phyloP scores from a whole-genome alignment of 2,113 vertebrate genomes.

The Calidris pygmaea region DNA sequence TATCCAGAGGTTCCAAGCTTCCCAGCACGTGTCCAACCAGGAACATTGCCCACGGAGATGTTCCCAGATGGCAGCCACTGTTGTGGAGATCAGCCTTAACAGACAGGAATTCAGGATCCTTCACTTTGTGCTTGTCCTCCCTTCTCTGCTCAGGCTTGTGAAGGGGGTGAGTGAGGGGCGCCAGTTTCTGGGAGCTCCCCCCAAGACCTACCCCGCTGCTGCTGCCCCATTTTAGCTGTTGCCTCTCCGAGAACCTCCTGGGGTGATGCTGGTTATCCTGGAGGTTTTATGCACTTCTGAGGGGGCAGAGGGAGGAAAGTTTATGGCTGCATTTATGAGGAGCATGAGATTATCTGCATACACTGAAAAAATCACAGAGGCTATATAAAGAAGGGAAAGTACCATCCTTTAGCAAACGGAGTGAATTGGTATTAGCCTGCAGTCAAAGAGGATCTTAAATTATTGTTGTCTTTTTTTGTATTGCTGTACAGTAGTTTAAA shows the following conservation, averaged over 20 bases:
- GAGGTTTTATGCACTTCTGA: background rate
- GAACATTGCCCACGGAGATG: background rate
- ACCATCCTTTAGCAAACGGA: background rate
- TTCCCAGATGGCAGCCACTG: background rate
- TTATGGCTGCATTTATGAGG: constrained; percentile 45
- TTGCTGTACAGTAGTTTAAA: constrained; percentile 38
- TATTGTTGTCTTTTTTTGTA: constrained; percentile 39
- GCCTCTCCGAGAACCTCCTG: background rate
- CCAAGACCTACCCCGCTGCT: rapidly evolving
- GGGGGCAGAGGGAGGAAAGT: constrained; percentile 31
- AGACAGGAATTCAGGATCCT: background rate
- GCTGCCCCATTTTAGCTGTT: background rate
- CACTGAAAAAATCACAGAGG: constrained; percentile 9
- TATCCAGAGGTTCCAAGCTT: background rate
- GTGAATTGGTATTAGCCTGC: constrained; percentile 35
- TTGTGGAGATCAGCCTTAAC: rapidly evolving
- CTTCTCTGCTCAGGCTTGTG: background rate
- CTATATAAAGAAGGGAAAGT: constrained; percentile 23
- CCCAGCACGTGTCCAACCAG: background rate
- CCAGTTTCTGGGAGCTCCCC: background rate
- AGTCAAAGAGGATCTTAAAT: constrained; percentile 56
- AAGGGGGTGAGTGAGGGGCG: background rate
- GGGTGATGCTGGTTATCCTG: background rate
- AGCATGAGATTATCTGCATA: constrained; percentile 58
- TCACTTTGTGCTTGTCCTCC: rapidly evolving